Percentiles rank a stretch among this genome's conserved stretches.
These are phyloP conservation scores for Cylas formicarius DNA, from an alignment of 1,140 invertebrate genomes.

Conservation along the genomic window DNA sequence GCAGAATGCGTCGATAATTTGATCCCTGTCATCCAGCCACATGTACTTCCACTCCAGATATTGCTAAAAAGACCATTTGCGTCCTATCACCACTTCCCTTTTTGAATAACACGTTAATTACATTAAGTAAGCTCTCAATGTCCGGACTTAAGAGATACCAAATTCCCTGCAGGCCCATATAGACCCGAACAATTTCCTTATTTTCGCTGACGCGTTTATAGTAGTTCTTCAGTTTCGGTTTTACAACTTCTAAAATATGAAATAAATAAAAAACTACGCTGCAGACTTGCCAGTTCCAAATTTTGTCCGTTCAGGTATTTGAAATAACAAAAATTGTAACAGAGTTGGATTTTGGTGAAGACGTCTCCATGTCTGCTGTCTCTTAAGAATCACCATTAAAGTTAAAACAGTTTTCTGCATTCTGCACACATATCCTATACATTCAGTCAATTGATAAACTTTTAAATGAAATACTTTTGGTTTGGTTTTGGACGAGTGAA, in stretches of 20 bases:
- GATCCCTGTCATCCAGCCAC: conserved; percentile 64
- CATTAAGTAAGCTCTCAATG: conserved; percentile 48
- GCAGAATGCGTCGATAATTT: conserved; percentile 61
- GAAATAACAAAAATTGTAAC: no score
- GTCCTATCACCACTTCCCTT: conserved; percentile 3
- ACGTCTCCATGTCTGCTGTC: no score
- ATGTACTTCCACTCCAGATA: conserved; percentile 56
- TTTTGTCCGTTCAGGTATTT: no score
- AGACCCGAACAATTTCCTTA: conserved; percentile 66
- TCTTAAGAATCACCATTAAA: no score
- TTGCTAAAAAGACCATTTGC: conserved; percentile 30
- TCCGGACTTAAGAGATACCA: conserved; percentile 58
- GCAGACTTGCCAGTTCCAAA: no score
- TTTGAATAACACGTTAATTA: conserved; percentile 24
- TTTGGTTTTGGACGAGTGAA: no score
- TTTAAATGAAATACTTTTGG: no score
- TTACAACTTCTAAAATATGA: conserved; percentile 3
- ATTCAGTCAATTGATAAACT: no score
- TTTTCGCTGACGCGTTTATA: conserved; percentile 69
- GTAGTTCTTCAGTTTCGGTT: conserved; percentile 47
- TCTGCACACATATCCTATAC: no score
- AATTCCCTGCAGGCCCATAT: conserved; percentile 63
- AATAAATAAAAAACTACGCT: conserved; percentile 1
- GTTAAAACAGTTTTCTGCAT: no score
- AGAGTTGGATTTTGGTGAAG: no score